Conservation (phyloP, 2,888 invertebrate genomes). For the Acrocera orbiculus region DNA sequence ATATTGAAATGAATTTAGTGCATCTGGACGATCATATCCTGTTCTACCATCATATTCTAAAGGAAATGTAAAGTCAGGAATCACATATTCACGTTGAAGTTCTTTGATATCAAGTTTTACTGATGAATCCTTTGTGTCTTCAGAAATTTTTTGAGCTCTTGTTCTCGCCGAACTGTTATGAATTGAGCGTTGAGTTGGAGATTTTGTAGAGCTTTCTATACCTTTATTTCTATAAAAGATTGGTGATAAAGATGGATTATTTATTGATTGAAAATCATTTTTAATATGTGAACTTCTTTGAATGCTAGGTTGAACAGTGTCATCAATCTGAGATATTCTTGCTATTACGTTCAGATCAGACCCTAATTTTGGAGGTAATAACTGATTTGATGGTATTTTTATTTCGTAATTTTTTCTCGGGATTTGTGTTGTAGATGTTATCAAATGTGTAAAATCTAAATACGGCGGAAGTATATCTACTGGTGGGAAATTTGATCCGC, state of each 20-base stretch:
- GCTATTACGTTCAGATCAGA: too few relatives aligned
- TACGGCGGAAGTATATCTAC: constrained; percentile 5
- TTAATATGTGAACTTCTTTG: too few relatives aligned
- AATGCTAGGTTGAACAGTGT: constrained; percentile 15
- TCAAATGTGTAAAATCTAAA: background rate
- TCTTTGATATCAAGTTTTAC: constrained; percentile 30
- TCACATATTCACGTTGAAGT: constrained; percentile 40
- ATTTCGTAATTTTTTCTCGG: constrained; percentile 46
- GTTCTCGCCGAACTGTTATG: too few relatives aligned
- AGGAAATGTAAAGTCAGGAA: constrained; percentile 44
- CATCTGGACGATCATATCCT: constrained; percentile 37
- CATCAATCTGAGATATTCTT: too few relatives aligned
- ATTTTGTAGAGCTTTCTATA: background rate
- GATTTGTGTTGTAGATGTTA: constrained; percentile 39
- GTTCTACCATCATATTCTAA: constrained; percentile 38
- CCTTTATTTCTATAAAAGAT: constrained; percentile 6
- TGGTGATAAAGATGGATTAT: constrained; percentile 11
- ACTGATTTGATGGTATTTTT: constrained; percentile 42
- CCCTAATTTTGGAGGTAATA: constrained; percentile 37
- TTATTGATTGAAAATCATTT: constrained; percentile 3
- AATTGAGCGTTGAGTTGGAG: constrained; percentile 13
- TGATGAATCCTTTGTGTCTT: constrained; percentile 5
- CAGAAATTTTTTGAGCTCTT: too few relatives aligned
- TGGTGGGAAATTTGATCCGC: constrained; percentile 2
- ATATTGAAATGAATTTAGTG: constrained; percentile 43